phyloP scores from a whole-genome alignment of 2,797 vertebrate species.

The Manis javanica region DNA sequence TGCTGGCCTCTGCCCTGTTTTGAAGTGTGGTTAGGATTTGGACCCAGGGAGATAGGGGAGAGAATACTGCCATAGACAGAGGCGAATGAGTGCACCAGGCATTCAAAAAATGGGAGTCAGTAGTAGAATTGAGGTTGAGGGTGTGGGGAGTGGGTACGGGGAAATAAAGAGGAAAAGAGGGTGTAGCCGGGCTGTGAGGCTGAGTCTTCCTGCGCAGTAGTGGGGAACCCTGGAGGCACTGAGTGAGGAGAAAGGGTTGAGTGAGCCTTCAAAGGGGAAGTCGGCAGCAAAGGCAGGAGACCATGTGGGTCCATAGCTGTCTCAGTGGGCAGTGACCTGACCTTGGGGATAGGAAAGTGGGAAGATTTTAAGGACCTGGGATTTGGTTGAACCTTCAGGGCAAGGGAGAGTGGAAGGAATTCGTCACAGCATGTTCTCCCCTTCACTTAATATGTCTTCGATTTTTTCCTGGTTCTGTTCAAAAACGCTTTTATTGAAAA shows the following conservation, averaged over 20 bases:
- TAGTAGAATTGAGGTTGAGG: not conserved
- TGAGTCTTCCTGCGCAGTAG: not conserved
- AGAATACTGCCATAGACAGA: not conserved
- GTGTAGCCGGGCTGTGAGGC: not conserved
- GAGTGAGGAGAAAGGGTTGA: not conserved
- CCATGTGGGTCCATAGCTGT: fast-evolving
- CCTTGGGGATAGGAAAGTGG: not conserved
- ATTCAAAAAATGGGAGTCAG: not conserved
- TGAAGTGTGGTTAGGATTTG: not conserved
- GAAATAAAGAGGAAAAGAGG: not conserved
- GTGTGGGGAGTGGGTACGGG: not conserved
- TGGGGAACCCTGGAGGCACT: not conserved
- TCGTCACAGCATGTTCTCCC: not conserved
- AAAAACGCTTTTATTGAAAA: slow-evolving; percentile 4
- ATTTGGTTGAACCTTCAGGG: not conserved
- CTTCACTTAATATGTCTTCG: not conserved
- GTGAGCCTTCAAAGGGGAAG: not conserved
- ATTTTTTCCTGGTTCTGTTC: not conserved
- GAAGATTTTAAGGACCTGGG: not conserved
- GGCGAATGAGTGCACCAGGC: fast-evolving
- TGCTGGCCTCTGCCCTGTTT: not conserved
- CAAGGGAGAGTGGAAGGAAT: not conserved
- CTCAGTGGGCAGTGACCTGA: not conserved
- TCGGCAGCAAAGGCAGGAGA: not conserved
- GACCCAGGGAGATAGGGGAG: no score